Evolutionary conservation across 2,888 invertebrate species (phyloP).

Genomic region (Clunio marinus): DNA sequence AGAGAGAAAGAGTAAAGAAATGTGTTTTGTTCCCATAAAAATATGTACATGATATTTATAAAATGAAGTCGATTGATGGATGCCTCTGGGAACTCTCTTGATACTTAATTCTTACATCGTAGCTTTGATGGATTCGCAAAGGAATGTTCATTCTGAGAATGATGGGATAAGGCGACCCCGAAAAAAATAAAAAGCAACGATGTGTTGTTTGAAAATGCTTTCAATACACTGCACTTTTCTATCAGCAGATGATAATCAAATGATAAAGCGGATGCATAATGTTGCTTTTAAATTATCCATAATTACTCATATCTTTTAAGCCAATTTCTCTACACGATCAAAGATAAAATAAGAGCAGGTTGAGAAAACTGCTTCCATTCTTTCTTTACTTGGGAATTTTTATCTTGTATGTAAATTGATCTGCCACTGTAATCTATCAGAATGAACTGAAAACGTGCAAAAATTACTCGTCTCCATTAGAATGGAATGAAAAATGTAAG

Average conservation of each 20-base stretch:
- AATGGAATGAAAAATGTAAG: not conserved
- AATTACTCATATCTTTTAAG: constrained; percentile 31
- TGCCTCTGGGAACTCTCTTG: constrained; percentile 31
- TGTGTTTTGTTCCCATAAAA: constrained; percentile 33
- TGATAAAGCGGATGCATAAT: constrained; percentile 36
- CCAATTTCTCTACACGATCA: not conserved
- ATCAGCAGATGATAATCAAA: constrained; percentile 25
- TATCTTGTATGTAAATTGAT: no score
- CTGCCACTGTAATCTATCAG: not conserved
- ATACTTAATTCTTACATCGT: constrained; percentile 11
- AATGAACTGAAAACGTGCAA: not conserved
- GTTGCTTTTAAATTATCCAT: constrained; percentile 31
- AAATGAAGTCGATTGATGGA: constrained; percentile 37
- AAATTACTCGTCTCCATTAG: not conserved
- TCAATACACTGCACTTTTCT: constrained; percentile 24
- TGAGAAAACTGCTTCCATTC: no score
- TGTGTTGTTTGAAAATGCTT: not conserved
- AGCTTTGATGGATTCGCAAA: constrained; percentile 20
- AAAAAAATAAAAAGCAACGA: not conserved
- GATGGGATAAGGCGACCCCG: no score
- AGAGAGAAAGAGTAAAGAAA: constrained; percentile 5
- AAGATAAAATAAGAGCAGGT: not conserved
- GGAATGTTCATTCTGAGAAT: no score
- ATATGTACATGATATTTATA: constrained; percentile 24
- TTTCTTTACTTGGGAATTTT: no score